Evolutionary conservation across 2,888 invertebrate genomes (phyloP).

Genomic region (Sphinx pinastri): DNA sequence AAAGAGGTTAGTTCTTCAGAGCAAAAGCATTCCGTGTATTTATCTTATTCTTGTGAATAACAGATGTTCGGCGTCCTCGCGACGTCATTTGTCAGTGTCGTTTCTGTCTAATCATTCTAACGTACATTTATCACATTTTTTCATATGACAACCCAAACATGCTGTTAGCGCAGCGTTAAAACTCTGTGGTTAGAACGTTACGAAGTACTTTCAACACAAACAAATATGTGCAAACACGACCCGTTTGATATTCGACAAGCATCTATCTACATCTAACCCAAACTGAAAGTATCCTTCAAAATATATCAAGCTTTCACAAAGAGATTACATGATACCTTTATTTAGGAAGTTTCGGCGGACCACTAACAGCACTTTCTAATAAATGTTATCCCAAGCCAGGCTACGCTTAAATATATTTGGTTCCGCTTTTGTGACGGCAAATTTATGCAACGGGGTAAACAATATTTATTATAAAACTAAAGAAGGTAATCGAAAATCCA

Average conservation of each 20-base stretch:
- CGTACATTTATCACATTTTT: slow-evolving; percentile 66
- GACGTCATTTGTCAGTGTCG: slow-evolving; percentile 69
- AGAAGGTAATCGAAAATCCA: slow-evolving; percentile 26
- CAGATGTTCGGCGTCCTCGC: slow-evolving; percentile 63
- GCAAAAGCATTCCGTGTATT: slow-evolving; percentile 59
- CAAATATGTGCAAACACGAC: background rate
- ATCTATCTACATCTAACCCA: background rate
- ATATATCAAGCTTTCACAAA: slow-evolving; percentile 33
- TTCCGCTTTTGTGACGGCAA: slow-evolving; percentile 31
- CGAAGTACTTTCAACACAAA: background rate
- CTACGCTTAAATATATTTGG: slow-evolving; percentile 33
- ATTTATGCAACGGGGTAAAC: slow-evolving; percentile 30
- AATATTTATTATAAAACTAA: slow-evolving; percentile 28
- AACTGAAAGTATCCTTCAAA: background rate
- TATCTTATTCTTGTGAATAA: slow-evolving; percentile 70
- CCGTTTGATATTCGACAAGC: background rate
- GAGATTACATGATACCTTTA: slow-evolving; percentile 33
- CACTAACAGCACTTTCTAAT: slow-evolving; percentile 32
- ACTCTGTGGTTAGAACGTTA: too few relatives aligned
- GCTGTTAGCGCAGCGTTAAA: background rate
- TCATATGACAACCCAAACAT: slow-evolving; percentile 30
- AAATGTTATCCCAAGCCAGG: slow-evolving; percentile 37
- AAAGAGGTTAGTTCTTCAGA: slow-evolving; percentile 46
- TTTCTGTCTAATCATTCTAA: slow-evolving; percentile 66
- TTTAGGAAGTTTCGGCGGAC: slow-evolving; percentile 33